Evolutionary conservation across 2,888 invertebrate species (phyloP), one percentile per base, ranked within the genome.

Genomic region (Scrobipalpa costella): DNA sequence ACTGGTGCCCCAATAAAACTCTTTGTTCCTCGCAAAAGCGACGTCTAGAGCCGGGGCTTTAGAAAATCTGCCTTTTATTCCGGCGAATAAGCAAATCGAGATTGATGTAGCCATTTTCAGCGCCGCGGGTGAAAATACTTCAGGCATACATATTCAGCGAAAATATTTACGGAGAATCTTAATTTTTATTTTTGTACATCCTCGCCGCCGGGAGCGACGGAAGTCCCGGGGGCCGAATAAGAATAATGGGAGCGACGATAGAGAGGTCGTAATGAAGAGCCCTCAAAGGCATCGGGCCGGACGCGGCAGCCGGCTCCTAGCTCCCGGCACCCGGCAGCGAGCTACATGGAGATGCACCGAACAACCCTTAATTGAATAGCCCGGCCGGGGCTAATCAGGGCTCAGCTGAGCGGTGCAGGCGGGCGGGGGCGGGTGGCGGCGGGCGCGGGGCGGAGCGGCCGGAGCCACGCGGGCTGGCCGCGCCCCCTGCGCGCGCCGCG

Each of bases 401-500:
- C 89, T 86, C 89, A 90, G 90, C 88, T 89, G 89, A 88, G 85
- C 84, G 84, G 84, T 81, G 84, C 81, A 82, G 76, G 79, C 76
- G 79, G 76, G 71, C 72, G 74, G 73, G 71, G 70, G 71, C 70
- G 57, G 68, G 59, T 65, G 61, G 63, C 70, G 79, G 82, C 79
- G 83, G 81, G 81, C 81, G 75, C 78, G 79, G 70, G 80, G 80
- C 70, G 80, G 83, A 79, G 83, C 82, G 79, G 83, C 77, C 79
- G 92, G 92, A 92, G 90, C 89, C 90, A 89, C 90, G 90, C 90
- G 85, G 90, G 86, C 90, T 90, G 80, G 90, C 88, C 93, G 93
- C 93, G 93, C 94, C 91, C 92, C 92, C 88, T 89, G 90, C 91
- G 92, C 92, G 93, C 92, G 93, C 92, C 92, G 92, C 86, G 72